A percentile compares a stretch with the other conserved stretches of the same genome.
These are phyloP conservation scores for Rhynchophorus ferrugineus DNA, from an alignment of 1,140 invertebrate species.

Conservation along the genomic window DNA sequence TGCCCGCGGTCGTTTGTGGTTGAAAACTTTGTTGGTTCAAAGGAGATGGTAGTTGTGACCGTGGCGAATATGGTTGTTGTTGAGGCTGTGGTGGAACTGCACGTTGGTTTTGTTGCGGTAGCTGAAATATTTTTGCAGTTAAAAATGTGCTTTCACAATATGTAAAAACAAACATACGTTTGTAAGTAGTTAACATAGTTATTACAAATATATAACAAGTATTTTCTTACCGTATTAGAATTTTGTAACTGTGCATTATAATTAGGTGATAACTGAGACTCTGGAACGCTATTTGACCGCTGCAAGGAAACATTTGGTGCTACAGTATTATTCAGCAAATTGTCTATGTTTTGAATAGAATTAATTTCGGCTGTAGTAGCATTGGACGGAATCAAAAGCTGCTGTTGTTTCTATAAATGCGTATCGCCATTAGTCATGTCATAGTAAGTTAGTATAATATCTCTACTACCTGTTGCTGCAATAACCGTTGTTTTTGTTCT, in stretches of 20 bases:
- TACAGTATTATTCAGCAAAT: conserved; percentile 69
- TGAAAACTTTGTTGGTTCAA: conserved; percentile 33
- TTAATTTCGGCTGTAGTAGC: conserved; percentile 54
- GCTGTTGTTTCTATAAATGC: conserved; percentile 52
- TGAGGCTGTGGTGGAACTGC: conserved; percentile 34
- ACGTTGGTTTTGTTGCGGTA: conserved; percentile 1
- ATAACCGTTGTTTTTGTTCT: conserved; percentile 43
- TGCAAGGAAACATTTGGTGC: conserved; percentile 72
- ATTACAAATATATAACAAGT: too few relatives aligned
- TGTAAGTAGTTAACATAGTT: too few relatives aligned
- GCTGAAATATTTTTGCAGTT: conserved; percentile 14
- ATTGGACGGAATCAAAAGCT: conserved; percentile 58
- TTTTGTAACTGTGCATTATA: conserved; percentile 38
- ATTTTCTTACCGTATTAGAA: conserved; percentile 18
- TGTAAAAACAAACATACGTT: too few relatives aligned
- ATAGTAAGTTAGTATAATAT: too few relatives aligned
- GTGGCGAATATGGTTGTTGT: conserved; percentile 44
- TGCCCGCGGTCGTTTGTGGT: conserved; percentile 24
- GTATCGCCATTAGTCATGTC: too few relatives aligned
- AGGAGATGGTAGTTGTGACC: conserved; percentile 39
- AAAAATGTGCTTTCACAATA: too few relatives aligned
- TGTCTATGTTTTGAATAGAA: conserved; percentile 62
- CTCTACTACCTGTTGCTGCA: conserved; percentile 50
- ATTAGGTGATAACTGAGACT: conserved; percentile 63
- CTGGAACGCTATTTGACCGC: conserved; percentile 58